phyloP scores from a whole-genome alignment of 2,797 vertebrate species.

The Sebastiscus albofasciatus region DNA sequence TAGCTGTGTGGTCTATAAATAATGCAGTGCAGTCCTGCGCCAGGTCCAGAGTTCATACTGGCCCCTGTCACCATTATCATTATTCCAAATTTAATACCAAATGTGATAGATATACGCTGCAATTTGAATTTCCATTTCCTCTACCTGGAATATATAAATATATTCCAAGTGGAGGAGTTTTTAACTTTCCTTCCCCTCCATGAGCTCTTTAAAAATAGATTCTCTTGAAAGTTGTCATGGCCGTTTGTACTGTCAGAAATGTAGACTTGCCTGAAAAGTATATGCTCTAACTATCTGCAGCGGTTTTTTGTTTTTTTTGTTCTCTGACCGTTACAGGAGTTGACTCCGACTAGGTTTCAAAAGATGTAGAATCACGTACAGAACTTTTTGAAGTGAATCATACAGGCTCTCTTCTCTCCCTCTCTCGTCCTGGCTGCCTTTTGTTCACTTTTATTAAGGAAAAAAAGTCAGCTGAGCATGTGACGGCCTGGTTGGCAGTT shows the following conservation, averaged over 20 bases:
- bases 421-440: background rate
- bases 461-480: background rate
- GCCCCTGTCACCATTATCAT: constrained; percentile 39
- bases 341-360: background rate
- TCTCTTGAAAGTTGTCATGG: constrained; percentile 19
- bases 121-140: constrained; percentile 53
- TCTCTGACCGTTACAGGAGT: background rate
- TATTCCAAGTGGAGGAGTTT: background rate
- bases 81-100: constrained; percentile 45
- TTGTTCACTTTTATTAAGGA: background rate
- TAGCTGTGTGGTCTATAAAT: constrained; percentile 36
- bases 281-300: constrained; percentile 29
- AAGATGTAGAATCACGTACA: background rate
- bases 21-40: constrained; percentile 35
- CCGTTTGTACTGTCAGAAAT: constrained; percentile 38
- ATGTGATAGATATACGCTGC: constrained; percentile 36
- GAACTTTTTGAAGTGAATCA: background rate
- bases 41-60: constrained; percentile 40
- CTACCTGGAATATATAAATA: constrained; percentile 19
- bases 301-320: background rate
- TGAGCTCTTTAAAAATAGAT: constrained; percentile 39
- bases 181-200: background rate
- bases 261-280: constrained; percentile 10
- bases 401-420: background rate
- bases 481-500: background rate